Evolutionary conservation across 1,140 invertebrate genomes (phyloP), one percentile per base, ranked within the genome.

Genomic region (Zaprionus taronus): DNA sequence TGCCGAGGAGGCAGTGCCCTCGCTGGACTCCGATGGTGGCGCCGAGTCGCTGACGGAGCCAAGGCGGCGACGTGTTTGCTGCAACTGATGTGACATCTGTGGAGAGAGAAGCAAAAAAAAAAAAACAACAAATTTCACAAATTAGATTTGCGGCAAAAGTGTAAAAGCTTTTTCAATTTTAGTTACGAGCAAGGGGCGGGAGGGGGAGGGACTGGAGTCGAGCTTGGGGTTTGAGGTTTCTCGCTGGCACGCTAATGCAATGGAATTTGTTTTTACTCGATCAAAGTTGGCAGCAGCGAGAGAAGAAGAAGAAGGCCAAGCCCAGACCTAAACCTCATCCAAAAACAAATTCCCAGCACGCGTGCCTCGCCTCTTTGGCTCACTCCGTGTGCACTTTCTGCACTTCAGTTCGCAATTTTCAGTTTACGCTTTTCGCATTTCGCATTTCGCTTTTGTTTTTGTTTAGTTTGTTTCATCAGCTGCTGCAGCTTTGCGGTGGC

Each of bases 21-120:
- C 92, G 6, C 91, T 92, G 69, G 92, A 91, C 75, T 93, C 92
- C 3, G 91, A 92, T 2, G 92, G 92, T 5, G 92, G 92, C 26
- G 91, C 91, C 62, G 91, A 92, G 60, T 93, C 92, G 51, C 92
- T 91, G 20, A 93, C 81, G 15, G 92, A 93, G 71, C 91, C 90
- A 63, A 93, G 68, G 14, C 92, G 91, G 47, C 89, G 92, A 79
- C 92, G 86, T 83, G 87, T 89, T 68, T 89, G 80, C 65, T 83
- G 82, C 80, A 90, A 72, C 74, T 85, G 75, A 70, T 92, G 90
- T 64, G 91, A 79, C 83, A 92, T 91, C 91, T 92, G 70, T 24
- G 77, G 70, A 24, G 55, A 12, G 11, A 63, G 20, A 20, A 62
- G 56, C 12, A 53, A 24, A 0, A 47, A 14, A 15, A 4, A 57